Evolutionary conservation across 2,113 vertebrate species (phyloP).

Genomic region (Xenopus borealis): DNA sequence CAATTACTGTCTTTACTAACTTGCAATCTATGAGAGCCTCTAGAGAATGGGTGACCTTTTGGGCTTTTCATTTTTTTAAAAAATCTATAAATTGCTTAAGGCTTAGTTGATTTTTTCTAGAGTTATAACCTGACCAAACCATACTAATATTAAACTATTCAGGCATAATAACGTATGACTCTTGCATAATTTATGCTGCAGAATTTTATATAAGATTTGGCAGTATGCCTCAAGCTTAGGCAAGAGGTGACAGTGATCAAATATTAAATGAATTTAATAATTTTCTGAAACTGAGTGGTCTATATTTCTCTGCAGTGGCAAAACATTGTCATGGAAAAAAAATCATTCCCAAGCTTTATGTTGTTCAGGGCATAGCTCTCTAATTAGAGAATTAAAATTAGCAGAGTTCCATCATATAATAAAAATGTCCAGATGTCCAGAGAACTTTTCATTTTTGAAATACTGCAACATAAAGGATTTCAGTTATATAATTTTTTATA

Average conservation of each 20-base stretch:
- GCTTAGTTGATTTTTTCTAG: conserved; percentile 1
- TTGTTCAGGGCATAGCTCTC: no score
- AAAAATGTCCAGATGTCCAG: no score
- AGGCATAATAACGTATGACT: conserved; percentile 13
- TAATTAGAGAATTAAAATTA: no score
- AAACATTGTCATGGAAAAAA: no score
- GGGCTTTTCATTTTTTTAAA: not conserved
- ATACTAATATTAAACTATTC: not conserved
- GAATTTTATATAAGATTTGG: conserved; percentile 14
- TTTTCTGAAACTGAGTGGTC: not conserved
- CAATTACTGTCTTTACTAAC: not conserved
- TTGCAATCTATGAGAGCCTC: not conserved
- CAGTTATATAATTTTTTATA: no score
- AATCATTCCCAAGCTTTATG: no score
- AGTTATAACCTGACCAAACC: not conserved
- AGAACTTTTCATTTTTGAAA: no score
- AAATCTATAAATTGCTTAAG: not conserved
- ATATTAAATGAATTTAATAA: conserved; percentile 1
- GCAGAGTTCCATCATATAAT: no score
- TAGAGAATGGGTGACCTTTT: not conserved
- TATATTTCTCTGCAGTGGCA: not conserved
- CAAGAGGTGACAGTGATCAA: conserved; percentile 15
- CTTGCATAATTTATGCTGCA: conserved; percentile 35
- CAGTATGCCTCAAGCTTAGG: not conserved
- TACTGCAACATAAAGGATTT: no score